phyloP scores from a whole-genome alignment of 2,797 vertebrate species.

The Darevskia nairensis region DNA sequence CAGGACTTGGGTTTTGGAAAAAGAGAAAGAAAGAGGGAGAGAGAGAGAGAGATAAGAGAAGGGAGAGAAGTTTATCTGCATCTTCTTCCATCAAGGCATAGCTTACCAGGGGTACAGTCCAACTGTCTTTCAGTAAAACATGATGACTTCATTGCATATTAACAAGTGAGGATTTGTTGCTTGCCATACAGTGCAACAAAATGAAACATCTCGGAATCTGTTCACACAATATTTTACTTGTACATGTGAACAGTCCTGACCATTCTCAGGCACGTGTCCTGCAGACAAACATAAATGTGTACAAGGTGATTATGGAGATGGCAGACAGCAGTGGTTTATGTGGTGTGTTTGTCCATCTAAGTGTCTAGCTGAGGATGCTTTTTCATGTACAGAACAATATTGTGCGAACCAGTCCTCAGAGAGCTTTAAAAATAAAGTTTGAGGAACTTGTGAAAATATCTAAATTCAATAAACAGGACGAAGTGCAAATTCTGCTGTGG shows the following conservation, averaged over 20 bases:
- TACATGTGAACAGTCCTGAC: neutral
- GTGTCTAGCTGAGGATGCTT: neutral
- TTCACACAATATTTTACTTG: neutral
- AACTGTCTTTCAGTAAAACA: neutral
- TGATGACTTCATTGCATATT: neutral
- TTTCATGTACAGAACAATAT: neutral
- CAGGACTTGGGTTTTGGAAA: neutral
- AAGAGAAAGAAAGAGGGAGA: neutral
- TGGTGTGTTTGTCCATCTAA: neutral
- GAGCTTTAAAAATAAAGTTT: constrained; percentile 1
- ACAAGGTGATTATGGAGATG: neutral
- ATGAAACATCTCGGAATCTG: neutral
- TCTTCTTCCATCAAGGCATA: neutral
- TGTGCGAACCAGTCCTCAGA: neutral
- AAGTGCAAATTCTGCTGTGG: neutral
- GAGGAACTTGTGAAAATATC: neutral
- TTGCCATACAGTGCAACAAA: neutral
- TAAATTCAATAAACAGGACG: constrained; percentile 14
- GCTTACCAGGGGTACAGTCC: neutral
- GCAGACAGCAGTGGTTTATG: neutral
- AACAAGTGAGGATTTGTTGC: neutral
- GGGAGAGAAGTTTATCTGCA: neutral
- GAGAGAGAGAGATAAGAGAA: neutral
- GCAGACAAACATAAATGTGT: neutral
- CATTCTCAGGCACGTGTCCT: neutral